Evolutionary conservation across 2,797 vertebrate species (phyloP).

Genomic region (Craterocephalus amniculus): DNA sequence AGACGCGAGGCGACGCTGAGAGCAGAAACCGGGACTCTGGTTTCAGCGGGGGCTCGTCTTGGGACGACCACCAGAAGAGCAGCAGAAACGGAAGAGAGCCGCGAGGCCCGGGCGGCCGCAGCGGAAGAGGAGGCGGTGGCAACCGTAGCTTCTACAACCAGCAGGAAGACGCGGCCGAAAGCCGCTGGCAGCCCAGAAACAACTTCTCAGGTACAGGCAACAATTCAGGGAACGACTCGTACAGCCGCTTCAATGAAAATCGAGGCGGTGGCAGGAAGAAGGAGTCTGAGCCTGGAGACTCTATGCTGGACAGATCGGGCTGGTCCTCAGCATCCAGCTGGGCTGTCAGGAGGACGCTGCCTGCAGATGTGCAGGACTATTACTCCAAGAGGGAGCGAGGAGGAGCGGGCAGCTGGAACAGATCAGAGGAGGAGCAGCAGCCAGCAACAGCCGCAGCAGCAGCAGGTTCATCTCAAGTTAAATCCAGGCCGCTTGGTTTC

Average conservation of each 20-base stretch:
- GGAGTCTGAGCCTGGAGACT: slow-evolving; percentile 85
- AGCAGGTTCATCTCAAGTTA: slow-evolving; percentile 61
- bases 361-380: slow-evolving; percentile 98
- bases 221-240: slow-evolving; percentile 87
- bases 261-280: slow-evolving; percentile 86
- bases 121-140: slow-evolving; percentile 78
- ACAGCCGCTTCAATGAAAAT: slow-evolving; percentile 89
- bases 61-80: slow-evolving; percentile 62
- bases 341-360: slow-evolving; percentile 94
- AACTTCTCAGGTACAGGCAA: slow-evolving; percentile 90
- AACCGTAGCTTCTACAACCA: slow-evolving; percentile 81
- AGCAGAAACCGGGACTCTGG: slow-evolving; percentile 49
- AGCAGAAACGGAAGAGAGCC: slow-evolving; percentile 74
- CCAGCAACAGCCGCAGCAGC: slow-evolving; percentile 78
- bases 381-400: slow-evolving; percentile 91
- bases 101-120: slow-evolving; percentile 85
- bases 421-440: slow-evolving; percentile 86
- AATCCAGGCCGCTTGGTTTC: not conserved
- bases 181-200: slow-evolving; percentile 88
- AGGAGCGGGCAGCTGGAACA: slow-evolving; percentile 87
- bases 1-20: slow-evolving; percentile 81
- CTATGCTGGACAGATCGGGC: slow-evolving; percentile 91
- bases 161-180: slow-evolving; percentile 85
- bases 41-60: slow-evolving; percentile 49
- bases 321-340: slow-evolving; percentile 98